Percentiles rank a stretch among this genome's conserved stretches.
Evolutionary conservation across 1,140 invertebrate species (phyloP).

Genomic region (Aphaenogaster ashmeadi): DNA sequence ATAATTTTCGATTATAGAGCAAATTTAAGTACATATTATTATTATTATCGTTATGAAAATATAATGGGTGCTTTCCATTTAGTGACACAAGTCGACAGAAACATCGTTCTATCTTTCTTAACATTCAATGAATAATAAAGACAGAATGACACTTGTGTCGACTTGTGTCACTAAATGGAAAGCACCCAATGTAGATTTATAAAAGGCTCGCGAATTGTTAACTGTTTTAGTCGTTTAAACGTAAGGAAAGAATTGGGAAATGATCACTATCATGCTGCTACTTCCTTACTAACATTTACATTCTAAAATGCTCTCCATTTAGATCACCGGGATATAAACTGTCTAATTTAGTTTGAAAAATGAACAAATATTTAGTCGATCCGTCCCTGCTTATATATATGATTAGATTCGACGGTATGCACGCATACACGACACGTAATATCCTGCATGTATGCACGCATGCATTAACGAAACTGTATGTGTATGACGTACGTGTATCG

Average conservation of each 20-base stretch:
- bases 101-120: no score
- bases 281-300: not conserved
- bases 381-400: conserved; percentile 28
- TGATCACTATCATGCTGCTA: not conserved
- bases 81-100: no score
- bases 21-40: not conserved
- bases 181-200: not conserved
- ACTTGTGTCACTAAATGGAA: no score
- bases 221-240: not conserved
- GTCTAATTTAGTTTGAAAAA: not conserved
- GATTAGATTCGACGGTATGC: conserved; percentile 54
- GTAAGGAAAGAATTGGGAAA: not conserved
- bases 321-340: not conserved
- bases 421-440: conserved; percentile 2
- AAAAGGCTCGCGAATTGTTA: not conserved
- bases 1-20: not conserved
- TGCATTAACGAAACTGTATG: conserved; percentile 10
- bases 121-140: no score
- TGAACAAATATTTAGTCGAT: not conserved
- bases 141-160: no score
- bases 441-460: conserved; percentile 25
- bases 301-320: not conserved
- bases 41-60: not conserved
- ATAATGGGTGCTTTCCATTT: no score
- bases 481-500: conserved; percentile 75